Evolutionary conservation across 2,888 invertebrate species (phyloP), one percentile per base, ranked within the genome.

Genomic region (Digitonthophagus gazella): DNA sequence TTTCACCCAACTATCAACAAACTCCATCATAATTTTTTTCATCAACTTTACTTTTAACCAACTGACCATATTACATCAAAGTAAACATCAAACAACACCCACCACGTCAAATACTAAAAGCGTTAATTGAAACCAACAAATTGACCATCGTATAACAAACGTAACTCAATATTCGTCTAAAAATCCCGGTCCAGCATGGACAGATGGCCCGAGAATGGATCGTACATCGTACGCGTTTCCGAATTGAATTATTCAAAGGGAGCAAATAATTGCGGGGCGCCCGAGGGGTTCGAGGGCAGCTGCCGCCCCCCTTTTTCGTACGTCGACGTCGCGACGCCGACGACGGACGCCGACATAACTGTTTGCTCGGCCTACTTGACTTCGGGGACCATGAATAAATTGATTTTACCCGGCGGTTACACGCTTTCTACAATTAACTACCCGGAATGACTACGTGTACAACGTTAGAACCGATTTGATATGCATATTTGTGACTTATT

Each of bases 161-260:
- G 78, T 77, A 79, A 80, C 76, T 73, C 75, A 75, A 79, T 78
- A 80, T 77, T 76, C 75, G 69, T 69, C 65, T 65, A 68, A 72
- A 72, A 71, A 73, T 71, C 71, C 64, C 64, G 68, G 69, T 66
- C 63, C 68, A 44, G 78, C 75, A 18, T 18, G 76, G 81, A 80
- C 83, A 83, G 83, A 83, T 83, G 83, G 82, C 78, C 80, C 76
- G 78, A 79, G 80, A 82, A 81, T 80, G 79, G 80, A 78, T 77
- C 75, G 78, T 79, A 79, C 78, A 78, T 77, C 75, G 78, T 79
- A 79, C 78, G 79, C 28, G 28, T 44, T 44, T 44, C 28, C 79
- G 81, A 82, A 83, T 82, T 83, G 81, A 83, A 83, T 83, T 82
- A 83, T 83, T 83, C 82, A 82, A 81, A 83, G 83, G 83, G 83